Evolutionary conservation across 2,888 invertebrate genomes (phyloP).

Genomic region (Tenthredo mesomela): DNA sequence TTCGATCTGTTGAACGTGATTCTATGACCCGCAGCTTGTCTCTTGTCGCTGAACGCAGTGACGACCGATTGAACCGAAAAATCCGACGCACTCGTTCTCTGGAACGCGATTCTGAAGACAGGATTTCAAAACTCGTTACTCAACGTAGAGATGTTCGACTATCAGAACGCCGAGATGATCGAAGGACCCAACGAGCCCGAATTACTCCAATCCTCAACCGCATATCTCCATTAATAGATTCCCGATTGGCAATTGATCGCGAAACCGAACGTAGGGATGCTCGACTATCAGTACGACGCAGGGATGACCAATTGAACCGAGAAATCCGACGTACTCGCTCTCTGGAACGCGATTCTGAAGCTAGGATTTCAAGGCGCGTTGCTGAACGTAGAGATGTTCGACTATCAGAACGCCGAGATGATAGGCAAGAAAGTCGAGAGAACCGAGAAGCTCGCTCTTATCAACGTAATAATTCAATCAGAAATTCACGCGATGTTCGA

Average conservation of each 20-base stretch:
- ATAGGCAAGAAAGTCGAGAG: not conserved
- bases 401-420: constrained; percentile 14
- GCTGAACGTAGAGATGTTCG: constrained; percentile 20
- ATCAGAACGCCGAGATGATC: not conserved
- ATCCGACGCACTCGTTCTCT: constrained; percentile 19
- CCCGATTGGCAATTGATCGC: not conserved
- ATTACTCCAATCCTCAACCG: not conserved
- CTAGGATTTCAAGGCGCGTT: not conserved
- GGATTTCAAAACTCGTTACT: not conserved
- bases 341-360: constrained; percentile 5
- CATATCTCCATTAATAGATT: not conserved
- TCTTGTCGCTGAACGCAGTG: not conserved
- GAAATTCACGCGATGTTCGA: constrained; percentile 34
- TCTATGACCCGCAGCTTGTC: constrained; percentile 5
- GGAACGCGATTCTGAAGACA: not conserved
- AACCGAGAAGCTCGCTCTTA: not conserved
- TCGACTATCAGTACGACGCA: constrained; percentile 1
- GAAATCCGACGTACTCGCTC: constrained; percentile 2
- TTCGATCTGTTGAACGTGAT: constrained; percentile 48
- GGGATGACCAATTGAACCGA: not conserved
- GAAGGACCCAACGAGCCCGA: not conserved
- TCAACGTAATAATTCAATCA: not conserved
- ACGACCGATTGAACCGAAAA: not conserved
- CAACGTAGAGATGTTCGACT: constrained; percentile 11
- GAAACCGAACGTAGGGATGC: not conserved